A percentile compares a stretch with the other conserved stretches of the same genome.
Evolutionary conservation across 2,113 vertebrate genomes (phyloP).

Genomic region (Leptosomus discolor): DNA sequence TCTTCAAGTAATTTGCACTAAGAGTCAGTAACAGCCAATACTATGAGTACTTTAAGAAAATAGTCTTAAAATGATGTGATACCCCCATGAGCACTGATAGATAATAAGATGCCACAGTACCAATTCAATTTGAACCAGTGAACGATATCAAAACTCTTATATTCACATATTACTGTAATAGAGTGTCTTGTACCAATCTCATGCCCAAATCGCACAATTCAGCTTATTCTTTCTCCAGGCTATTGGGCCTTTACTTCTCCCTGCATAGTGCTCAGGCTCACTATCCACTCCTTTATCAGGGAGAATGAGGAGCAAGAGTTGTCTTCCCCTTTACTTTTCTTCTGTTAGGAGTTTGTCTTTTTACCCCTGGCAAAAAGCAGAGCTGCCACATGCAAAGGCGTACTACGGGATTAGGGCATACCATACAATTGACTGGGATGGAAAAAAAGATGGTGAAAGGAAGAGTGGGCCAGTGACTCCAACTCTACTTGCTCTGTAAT

Average conservation of each 20-base stretch:
- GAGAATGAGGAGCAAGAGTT: not conserved
- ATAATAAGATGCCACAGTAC: not conserved
- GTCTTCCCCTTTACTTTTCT: not conserved
- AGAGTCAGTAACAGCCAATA: not conserved
- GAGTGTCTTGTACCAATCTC: not conserved
- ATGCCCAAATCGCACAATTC: not conserved
- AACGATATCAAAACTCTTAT: not conserved
- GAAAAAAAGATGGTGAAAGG: not conserved
- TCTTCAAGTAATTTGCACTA: not conserved
- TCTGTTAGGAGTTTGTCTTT: not conserved
- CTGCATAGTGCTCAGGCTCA: not conserved
- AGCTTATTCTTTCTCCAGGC: not conserved
- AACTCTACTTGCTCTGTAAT: not conserved
- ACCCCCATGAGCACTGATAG: not conserved
- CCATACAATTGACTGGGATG: not conserved
- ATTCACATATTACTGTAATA: not conserved
- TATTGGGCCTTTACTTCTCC: not conserved
- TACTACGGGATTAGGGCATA: not conserved
- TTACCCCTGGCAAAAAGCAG: not conserved
- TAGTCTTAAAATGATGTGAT: not conserved
- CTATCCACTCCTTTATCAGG: not conserved
- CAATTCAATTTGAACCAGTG: not conserved
- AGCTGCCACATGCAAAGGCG: rapidly evolving
- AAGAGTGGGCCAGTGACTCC: not conserved
- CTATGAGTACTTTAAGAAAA: not conserved